These are phyloP conservation scores for Anarrhichthys ocellatus DNA, from an alignment of 2,113 vertebrate genomes.

Conservation along the genomic window DNA sequence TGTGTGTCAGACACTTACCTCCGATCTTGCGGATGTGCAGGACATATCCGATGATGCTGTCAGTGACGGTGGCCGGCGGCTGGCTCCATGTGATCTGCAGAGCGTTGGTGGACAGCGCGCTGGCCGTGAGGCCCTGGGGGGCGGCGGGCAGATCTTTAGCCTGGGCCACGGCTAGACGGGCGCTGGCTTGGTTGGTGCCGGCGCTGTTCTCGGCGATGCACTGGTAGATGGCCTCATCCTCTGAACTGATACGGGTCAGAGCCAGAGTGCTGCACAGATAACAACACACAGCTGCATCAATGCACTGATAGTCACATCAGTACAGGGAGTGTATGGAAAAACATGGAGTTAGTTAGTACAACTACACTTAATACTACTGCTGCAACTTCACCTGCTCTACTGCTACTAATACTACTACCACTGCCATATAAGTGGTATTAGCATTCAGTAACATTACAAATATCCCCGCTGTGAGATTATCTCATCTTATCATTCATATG, in stretches of 20 bases:
- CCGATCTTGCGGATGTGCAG: constrained; percentile 81
- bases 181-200: constrained; percentile 86
- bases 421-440: too few relatives aligned
- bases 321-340: too few relatives aligned
- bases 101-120: constrained; percentile 66
- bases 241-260: constrained; percentile 73
- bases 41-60: constrained; percentile 83
- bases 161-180: constrained; percentile 77
- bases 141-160: constrained; percentile 67
- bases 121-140: constrained; percentile 62
- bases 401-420: too few relatives aligned
- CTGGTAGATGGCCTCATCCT: constrained; percentile 86
- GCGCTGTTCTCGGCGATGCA: constrained; percentile 84
- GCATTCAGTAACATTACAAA: too few relatives aligned
- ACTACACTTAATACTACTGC: too few relatives aligned
- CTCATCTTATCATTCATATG: background rate
- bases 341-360: too few relatives aligned
- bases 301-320: background rate
- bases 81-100: constrained; percentile 78
- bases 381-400: too few relatives aligned
- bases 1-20: constrained; percentile 59
- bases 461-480: too few relatives aligned
- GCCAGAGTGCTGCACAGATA: constrained; percentile 80
- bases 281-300: constrained; percentile 14
- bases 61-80: constrained; percentile 52